Evolutionary conservation across 2,888 invertebrate genomes (phyloP), one percentile per base, ranked within the genome.

Genomic region (Alentia gelatinosa): DNA sequence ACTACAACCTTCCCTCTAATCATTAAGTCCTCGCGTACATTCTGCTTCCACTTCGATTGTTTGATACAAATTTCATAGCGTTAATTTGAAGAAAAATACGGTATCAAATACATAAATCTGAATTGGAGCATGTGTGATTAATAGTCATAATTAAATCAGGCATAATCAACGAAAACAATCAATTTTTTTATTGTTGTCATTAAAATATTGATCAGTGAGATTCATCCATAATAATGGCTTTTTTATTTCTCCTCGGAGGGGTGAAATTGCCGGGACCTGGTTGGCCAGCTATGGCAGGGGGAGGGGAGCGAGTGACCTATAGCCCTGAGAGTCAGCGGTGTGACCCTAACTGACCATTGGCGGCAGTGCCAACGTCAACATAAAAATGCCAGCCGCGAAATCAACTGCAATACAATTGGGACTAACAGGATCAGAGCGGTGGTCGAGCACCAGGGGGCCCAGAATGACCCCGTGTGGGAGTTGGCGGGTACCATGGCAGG

Each of bases 341-440:
- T 74, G 74, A 79, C 79, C 79, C 79, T 39, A 35, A 79, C 37
- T 79, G 79, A 79, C 79, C 79, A 35, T 12, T 79, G 39, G 23
- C 39, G 35, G 26, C 56, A 56, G 56, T 9, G 56, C 68, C 68
- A 30, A 68, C 12, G 26, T 68, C 68, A 68, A 30, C 68, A 68
- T 68, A 68, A 68, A 68, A 68, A 68, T 68, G 68, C 68, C 68
- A 68, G 30, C 26, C 68, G 30, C 30, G 30, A 68, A 68, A 68
- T 33, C 1, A 68, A 3, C 68, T 5, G 56, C 19, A 12, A 26
- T 30, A 68, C n/a, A 30, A 30, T 4, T 12, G 12, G 30, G 68
- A 30, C 23, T 56, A 5, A 56, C 9, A n/a, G 56, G 19, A n/a
- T 56, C 3, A 56, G 56, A n/a, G 5, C n/a, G 56, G 56, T 56